phyloP scores from a whole-genome alignment of 2,113 vertebrate genomes.

The Callaeas wilsoni region DNA sequence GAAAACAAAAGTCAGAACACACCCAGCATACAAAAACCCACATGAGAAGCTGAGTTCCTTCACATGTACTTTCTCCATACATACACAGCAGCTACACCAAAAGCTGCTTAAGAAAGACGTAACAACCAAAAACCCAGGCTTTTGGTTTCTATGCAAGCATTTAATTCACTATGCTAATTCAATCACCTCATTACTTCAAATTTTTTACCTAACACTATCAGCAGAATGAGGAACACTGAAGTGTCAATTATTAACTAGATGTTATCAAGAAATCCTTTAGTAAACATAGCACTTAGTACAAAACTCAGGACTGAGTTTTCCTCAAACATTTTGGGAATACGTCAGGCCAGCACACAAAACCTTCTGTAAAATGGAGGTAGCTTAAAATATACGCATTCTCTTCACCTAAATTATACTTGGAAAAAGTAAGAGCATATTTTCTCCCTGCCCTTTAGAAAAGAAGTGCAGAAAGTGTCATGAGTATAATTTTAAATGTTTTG shows the following conservation, averaged over 20 bases:
- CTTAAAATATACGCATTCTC: not conserved
- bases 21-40: not conserved
- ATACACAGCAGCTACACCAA: not conserved
- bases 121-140: not conserved
- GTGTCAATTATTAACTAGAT: constrained; percentile 7
- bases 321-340: not conserved
- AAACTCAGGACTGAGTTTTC: not conserved
- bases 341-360: not conserved
- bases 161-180: not conserved
- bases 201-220: not conserved
- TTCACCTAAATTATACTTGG: not conserved
- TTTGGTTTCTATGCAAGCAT: not conserved
- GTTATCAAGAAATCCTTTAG: not conserved
- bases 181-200: not conserved
- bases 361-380: not conserved
- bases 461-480: not conserved
- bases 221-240: not conserved
- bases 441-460: not conserved
- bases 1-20: not conserved
- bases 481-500: not conserved
- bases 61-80: not conserved
- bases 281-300: not conserved
- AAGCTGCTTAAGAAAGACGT: not conserved
- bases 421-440: not conserved
- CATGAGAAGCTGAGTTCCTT: not conserved